phyloP scores from a whole-genome alignment of 2,797 vertebrate genomes.

The Nasua narica region DNA sequence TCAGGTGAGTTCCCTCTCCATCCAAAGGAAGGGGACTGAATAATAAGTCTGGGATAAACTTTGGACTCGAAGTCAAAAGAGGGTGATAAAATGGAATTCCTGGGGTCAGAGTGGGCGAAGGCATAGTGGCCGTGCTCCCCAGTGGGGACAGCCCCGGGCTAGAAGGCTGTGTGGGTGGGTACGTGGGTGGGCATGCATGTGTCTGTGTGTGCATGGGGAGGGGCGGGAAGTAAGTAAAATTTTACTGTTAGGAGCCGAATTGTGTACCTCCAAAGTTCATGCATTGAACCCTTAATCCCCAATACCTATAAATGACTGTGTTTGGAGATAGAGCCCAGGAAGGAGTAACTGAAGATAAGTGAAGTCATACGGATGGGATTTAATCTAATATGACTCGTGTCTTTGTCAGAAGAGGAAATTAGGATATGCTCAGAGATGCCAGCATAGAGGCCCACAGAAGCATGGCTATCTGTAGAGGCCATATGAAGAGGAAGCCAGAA shows the following conservation, averaged over 20 bases:
- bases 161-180: background rate
- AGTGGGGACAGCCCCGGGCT: background rate
- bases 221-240: no score
- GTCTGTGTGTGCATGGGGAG: no score
- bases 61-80: background rate
- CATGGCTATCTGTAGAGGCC: no score
- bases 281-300: background rate
- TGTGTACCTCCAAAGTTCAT: background rate
- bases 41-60: background rate
- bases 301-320: background rate
- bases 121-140: background rate
- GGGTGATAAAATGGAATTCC: no score
- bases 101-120: background rate
- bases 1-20: background rate
- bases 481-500: accelerated
- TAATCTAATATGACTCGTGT: background rate
- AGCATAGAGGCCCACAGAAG: background rate
- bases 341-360: background rate
- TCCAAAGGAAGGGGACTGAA: background rate
- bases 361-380: no score
- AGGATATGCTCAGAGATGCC: background rate
- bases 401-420: background rate
- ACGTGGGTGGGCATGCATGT: background rate
- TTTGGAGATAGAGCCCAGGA: background rate
- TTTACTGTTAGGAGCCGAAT: background rate